Evolutionary conservation across 2,888 invertebrate species (phyloP), one percentile per base, ranked within the genome.

Genomic region (Nymphalis urticae): DNA sequence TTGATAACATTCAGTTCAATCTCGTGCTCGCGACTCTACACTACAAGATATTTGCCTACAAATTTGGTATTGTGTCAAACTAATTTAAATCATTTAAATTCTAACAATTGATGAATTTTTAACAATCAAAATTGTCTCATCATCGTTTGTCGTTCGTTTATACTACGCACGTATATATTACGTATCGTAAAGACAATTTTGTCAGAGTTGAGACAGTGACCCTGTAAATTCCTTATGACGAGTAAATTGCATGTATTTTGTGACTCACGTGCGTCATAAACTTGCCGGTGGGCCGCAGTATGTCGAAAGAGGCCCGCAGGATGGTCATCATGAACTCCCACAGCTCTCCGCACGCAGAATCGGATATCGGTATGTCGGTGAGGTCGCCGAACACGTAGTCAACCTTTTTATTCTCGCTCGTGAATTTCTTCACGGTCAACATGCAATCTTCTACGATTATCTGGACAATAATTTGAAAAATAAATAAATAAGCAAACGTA

Each of bases 361-460:
- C 95, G 17, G 97, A 96, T 74, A 98, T 96, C 16, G 98, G 98
- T 76, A 98, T 97, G 84, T 98, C 98, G 0, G 98, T 98, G 73
- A 98, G 93, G 86, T 98, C 98, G 3, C 97, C 98, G 83, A 98
- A 98, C 47, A 98, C 95, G 81, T 96, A 98, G 91, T 98, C 98
- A 79, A 98, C 98, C 80, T 95, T 96, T 77, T 95, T 94, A n/a
- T 95, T 96, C 74, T 97, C 95, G 56, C 94, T 94, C 73, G 96
- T 95, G 86, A 96, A 97, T 79, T 96, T 95, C 76, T 96, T 95
- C 83, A 98, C 93, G 2, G 96, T 95, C 77, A 96, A 94, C 86
- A 98, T 95, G 86, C 98, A 98, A 88, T 98, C 98, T 64, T 96
- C 98, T 48, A 98, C 95, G 75, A 98, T 95, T 73, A 98, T 97